Conservation (phyloP, 2,888 invertebrate genomes). For the Drosophila gaucha region DNA sequence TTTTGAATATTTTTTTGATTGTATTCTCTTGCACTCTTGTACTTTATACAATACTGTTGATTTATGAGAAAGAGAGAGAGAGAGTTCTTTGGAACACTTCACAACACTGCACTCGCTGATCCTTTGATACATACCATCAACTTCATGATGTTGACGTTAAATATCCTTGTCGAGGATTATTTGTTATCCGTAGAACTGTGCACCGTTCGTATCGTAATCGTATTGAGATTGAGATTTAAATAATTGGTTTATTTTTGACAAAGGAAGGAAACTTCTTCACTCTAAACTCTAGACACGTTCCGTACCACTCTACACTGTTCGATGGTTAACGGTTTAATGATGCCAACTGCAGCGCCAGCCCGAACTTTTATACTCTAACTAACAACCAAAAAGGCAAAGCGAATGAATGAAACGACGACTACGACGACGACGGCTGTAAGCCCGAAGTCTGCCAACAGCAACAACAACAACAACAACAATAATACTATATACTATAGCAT, state of each 20-base stretch:
- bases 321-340: slow-evolving; percentile 85
- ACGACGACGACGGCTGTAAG: slow-evolving; percentile 10
- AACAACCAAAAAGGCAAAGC: slow-evolving; percentile 55
- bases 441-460: slow-evolving; percentile 34
- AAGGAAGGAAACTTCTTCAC: slow-evolving; percentile 51
- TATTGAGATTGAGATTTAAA: not conserved
- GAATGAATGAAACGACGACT: slow-evolving; percentile 55
- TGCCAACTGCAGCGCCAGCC: slow-evolving; percentile 80
- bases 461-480: slow-evolving; percentile 26
- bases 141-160: slow-evolving; percentile 78
- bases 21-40: not conserved
- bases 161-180: slow-evolving; percentile 50
- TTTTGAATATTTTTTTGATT: too few relatives aligned
- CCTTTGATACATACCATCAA: slow-evolving; percentile 81
- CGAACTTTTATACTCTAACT: slow-evolving; percentile 83
- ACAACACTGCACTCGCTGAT: slow-evolving; percentile 37
- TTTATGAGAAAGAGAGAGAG: not conserved
- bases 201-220: slow-evolving; percentile 41
- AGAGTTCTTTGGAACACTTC: slow-evolving; percentile 19
- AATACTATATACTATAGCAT: slow-evolving; percentile 32
- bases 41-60: not conserved
- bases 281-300: slow-evolving; percentile 56
- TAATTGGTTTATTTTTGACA: slow-evolving; percentile 6
- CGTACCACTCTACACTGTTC: slow-evolving; percentile 65
- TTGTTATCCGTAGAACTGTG: slow-evolving; percentile 50